phyloP scores from a whole-genome alignment of 2,113 vertebrate genomes.

The Egretta garzetta region DNA sequence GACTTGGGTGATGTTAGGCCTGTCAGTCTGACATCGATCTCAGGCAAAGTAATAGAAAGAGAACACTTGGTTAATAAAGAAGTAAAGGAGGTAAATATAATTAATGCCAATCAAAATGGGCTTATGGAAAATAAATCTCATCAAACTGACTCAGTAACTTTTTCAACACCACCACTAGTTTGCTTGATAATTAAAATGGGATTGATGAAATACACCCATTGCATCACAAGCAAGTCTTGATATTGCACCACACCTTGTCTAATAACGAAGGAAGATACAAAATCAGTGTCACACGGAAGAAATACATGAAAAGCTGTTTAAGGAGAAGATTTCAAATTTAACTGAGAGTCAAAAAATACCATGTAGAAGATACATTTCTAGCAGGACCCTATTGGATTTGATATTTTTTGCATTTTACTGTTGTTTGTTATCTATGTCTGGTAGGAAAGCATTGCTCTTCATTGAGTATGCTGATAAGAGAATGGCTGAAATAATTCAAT shows the following conservation, averaged over 20 bases:
- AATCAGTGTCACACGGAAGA: neutral
- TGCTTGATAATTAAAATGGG: neutral
- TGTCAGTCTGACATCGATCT: constrained; percentile 14
- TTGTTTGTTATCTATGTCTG: neutral
- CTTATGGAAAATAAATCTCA: constrained; percentile 8
- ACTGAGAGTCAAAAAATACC: neutral
- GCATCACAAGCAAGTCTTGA: neutral
- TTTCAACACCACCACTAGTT: neutral
- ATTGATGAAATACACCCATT: neutral
- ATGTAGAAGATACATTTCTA: neutral
- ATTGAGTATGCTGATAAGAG: neutral
- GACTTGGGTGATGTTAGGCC: neutral
- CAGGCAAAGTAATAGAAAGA: neutral
- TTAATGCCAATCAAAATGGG: neutral
- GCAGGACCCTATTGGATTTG: fast-evolving
- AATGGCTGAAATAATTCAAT: neutral
- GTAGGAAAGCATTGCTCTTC: neutral
- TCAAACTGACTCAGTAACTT: neutral
- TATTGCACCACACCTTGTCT: neutral
- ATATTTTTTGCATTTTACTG: neutral
- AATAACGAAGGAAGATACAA: neutral
- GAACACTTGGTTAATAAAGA: constrained; percentile 18
- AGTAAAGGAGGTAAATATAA: neutral
- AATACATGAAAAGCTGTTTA: neutral
- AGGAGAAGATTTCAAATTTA: neutral